Evolutionary conservation across 2,797 vertebrate genomes (phyloP), one percentile per base, ranked within the genome.

Genomic region (Macrochelys suwanniensis): DNA sequence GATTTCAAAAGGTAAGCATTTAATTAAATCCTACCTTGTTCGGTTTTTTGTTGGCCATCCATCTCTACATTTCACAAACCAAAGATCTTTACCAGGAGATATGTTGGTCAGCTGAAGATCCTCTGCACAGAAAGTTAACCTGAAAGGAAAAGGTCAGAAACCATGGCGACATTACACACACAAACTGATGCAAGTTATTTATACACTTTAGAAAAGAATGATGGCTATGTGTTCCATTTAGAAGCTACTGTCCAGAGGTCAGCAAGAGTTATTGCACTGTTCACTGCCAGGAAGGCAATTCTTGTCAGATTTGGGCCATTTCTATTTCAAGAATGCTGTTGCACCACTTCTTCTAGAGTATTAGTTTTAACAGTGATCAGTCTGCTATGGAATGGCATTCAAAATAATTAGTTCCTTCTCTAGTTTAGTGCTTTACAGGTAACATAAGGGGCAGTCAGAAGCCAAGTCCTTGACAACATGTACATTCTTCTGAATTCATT

Each of bases 61-160:
- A 77, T 99, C 98, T 19, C 96, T 97, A 92, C 99, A 99, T 96
- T 99, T 99, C 47, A 98, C 89, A 54, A 99, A 99, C 78, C 98
- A 98, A 89, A 99, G 89, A 2, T 98, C 98, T 47, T 98, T 98
- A 3, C 99, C 99, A 4, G 99, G 99, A 28, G 98, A 97, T 84
- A 99, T 99, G n/a, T 98, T 98, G 1, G 97, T 99, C 15, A 95
- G 89, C 82, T 95, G 98, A 87, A 49, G 96, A 84, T 99, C 98
- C 97, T 99, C 97, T 19, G 97, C 98, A 89, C 99, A 99, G 94
- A 99, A 99, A 0, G 99, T 98, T 97, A 99, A 98, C 96, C 99
- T 99, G 94, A 37, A 19, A 95, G 6, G 82, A 89, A 47, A 59
- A 87, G 61, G 83, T 5, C 31, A 15, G 25, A 94, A 65, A 49